A percentile compares a stretch with the other conserved stretches of the same genome.
Evolutionary conservation across 2,888 invertebrate genomes (phyloP).

Genomic region (Pilophorus perplexus): DNA sequence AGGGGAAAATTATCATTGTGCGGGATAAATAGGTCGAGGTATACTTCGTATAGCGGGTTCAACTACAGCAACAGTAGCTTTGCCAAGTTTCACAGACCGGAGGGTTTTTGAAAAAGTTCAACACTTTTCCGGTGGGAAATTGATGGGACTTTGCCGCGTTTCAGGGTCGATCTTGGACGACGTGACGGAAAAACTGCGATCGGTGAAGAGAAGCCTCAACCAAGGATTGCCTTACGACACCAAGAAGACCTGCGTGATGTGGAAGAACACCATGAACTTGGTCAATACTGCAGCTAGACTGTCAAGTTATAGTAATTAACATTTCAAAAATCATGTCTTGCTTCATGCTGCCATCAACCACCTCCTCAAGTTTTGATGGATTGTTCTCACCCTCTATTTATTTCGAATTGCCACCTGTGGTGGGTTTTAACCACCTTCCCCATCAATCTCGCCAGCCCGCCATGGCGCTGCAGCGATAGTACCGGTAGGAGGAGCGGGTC

Average conservation of each 20-base stretch:
- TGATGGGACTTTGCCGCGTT: no score
- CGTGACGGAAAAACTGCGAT: conserved; percentile 10
- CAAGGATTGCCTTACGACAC: background rate
- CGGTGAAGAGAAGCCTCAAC: conserved; percentile 18
- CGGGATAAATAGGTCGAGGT: background rate
- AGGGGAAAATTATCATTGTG: conserved; percentile 12
- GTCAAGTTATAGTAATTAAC: background rate
- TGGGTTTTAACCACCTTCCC: no score
- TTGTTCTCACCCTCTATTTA: background rate
- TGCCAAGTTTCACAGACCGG: no score
- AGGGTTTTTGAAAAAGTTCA: no score
- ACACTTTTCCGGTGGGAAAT: no score
- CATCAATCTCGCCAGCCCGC: no score
- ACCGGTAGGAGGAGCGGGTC: no score
- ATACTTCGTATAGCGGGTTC: no score
- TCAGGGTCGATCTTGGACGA: conserved; percentile 24
- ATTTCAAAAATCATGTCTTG: background rate
- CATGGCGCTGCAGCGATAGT: no score
- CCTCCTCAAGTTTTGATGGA: no score
- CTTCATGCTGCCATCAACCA: background rate
- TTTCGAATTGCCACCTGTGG: no score
- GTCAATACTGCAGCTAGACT: background rate
- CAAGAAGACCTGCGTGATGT: conserved; percentile 23
- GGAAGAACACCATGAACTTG: conserved; percentile 27
- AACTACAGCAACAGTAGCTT: background rate